Base-by-base conservation (phyloP, 2,888 invertebrate genomes). In the Drosophila mulleri region DNA sequence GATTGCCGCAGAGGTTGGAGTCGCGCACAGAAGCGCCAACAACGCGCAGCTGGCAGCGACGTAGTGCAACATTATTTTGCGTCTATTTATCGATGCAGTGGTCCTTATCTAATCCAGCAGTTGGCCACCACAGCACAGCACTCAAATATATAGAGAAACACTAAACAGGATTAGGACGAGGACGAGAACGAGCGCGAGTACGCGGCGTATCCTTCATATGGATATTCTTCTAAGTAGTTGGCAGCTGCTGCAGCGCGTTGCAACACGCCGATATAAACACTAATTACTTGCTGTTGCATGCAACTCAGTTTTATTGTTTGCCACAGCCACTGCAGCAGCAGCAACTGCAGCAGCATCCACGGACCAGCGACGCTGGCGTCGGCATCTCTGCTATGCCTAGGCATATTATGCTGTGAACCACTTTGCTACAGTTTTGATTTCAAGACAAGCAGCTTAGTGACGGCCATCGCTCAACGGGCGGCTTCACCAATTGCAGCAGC, bases 221-320 rank as follows among this genome's bases (percentile, higher is more conserved):
- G 78, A 83, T 73, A 66, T 80, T 76, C 57, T 54, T 72, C 72
- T 56, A 52, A 65, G 57, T 47, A 39, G 65, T 64, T 81, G 59
- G 79, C 79, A 79, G 77, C 64, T 72, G 72, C 63, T 82, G 80
- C 80, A 82, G 78, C 82, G 82, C 77, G 78, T 88, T 86, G 87
- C 83, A 84, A 79, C 77, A 76, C 67, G 77, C 77, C 83, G 86
- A 82, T 88, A 89, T 88, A 82, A 83, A 91, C 90, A 93, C 93
- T 93, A 92, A 92, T 92, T 91, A 90, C 85, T 86, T 78, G 83
- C 80, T 67, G 80, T 88, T 72, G 83, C 89, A 88, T 90, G 90
- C 91, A 88, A 91, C 92, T 90, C 91, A 89, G 92, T 93, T 93
- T 93, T 93, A 93, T 93, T 92, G 92, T 90, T 72, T 82, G 78